Conservation (phyloP, 2,113 vertebrate genomes). For the Nicator chloris region DNA sequence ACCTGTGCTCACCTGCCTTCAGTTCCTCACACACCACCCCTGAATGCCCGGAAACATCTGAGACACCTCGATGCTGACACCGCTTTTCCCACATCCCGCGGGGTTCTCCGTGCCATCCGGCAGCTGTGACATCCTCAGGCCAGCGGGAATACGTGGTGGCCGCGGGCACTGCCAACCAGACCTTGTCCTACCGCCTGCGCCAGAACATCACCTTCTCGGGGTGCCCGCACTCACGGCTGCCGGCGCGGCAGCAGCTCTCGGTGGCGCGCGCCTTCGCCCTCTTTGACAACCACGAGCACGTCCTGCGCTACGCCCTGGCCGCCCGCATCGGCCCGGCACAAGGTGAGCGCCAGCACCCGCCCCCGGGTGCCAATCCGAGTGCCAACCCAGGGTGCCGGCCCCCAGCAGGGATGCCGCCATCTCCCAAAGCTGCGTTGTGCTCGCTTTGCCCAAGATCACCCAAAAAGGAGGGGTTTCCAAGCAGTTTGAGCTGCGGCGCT, state of each 20-base stretch:
- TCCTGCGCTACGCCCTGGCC: slow-evolving; percentile 89
- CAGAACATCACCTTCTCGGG: slow-evolving; percentile 86
- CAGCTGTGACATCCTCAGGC: slow-evolving; percentile 79
- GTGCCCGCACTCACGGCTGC: slow-evolving; percentile 71
- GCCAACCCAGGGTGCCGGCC: background rate
- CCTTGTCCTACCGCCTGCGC: slow-evolving; percentile 78
- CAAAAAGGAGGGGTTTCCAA: background rate
- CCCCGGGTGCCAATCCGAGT: accelerated
- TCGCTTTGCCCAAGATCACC: background rate
- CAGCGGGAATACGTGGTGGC: slow-evolving; percentile 77
- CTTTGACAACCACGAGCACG: slow-evolving; percentile 83
- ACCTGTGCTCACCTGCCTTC: accelerated
- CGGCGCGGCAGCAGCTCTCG: slow-evolving; percentile 73
- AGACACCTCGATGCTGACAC: accelerated
- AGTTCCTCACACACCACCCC: accelerated
- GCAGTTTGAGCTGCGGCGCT: accelerated
- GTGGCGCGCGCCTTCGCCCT: slow-evolving; percentile 84
- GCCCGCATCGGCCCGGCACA: slow-evolving; percentile 71
- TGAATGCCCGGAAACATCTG: accelerated
- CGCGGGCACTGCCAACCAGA: slow-evolving; percentile 70
- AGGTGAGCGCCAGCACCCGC: background rate
- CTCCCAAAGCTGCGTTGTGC: accelerated
- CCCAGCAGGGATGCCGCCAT: accelerated
- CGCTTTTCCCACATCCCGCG: accelerated
- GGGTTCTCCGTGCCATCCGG: accelerated